phyloP scores from a whole-genome alignment of 1,140 invertebrate species.

The Drosophila sulfurigaster region DNA sequence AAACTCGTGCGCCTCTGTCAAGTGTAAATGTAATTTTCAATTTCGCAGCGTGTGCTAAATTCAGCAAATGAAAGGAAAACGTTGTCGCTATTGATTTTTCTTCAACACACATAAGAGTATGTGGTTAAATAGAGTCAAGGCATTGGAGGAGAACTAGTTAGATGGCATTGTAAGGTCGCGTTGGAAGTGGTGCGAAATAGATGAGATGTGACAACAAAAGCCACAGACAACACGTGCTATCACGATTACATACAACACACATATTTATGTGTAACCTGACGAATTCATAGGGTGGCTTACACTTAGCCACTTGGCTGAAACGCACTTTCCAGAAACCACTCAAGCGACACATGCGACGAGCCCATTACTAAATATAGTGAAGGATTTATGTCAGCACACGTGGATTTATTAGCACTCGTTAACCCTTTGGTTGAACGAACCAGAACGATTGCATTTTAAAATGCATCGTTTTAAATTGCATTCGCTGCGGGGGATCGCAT shows the following conservation, averaged over 20 bases:
- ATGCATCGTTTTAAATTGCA: background rate
- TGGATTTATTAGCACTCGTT: constrained; percentile 12
- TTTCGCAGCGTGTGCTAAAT: constrained; percentile 68
- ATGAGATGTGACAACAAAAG: constrained; percentile 33
- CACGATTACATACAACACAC: constrained; percentile 2
- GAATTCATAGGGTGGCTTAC: background rate
- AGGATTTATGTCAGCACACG: constrained; percentile 23
- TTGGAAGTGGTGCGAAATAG: constrained; percentile 59
- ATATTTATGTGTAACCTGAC: constrained; percentile 8
- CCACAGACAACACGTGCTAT: background rate
- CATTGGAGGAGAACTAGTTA: constrained; percentile 20
- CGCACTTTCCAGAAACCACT: constrained; percentile 31
- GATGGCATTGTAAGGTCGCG: constrained; percentile 57
- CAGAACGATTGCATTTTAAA: background rate
- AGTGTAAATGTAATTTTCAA: constrained; percentile 78
- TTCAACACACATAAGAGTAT: constrained; percentile 24
- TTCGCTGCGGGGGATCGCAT: background rate
- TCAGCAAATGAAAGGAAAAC: constrained; percentile 64
- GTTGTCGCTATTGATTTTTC: constrained; percentile 70
- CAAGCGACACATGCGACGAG: constrained; percentile 17
- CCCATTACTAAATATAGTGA: constrained; percentile 57
- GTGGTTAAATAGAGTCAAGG: constrained; percentile 47
- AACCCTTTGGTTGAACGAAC: constrained; percentile 5
- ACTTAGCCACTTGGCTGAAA: constrained; percentile 13
- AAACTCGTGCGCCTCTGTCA: constrained; percentile 52